These are phyloP conservation scores for Nymphalis polychloros DNA, from an alignment of 2,888 invertebrate genomes.

Conservation along the genomic window DNA sequence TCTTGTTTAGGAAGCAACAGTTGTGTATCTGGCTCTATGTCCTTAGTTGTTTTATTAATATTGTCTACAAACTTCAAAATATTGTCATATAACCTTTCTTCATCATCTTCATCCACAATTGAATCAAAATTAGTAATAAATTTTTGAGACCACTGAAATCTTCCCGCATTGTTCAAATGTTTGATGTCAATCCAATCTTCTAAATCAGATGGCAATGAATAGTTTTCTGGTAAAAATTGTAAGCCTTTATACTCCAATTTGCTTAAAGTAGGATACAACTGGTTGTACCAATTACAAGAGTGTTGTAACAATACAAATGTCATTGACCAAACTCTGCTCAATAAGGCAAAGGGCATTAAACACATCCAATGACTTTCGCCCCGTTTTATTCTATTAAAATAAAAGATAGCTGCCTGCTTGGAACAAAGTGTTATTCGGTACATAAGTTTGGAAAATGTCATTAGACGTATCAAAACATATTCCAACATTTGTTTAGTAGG, in stretches of 20 bases:
- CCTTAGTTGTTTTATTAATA: constrained; percentile 49
- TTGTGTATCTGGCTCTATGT: constrained; percentile 29
- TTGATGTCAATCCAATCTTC: constrained; percentile 73
- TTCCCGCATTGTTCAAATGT: constrained; percentile 68
- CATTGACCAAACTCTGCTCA: constrained; percentile 81
- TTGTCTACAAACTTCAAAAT: constrained; percentile 64
- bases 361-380: constrained; percentile 82
- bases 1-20: constrained; percentile 27
- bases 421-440: constrained; percentile 72
- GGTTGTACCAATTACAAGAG: constrained; percentile 76
- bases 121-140: constrained; percentile 49
- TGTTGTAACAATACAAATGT: constrained; percentile 71
- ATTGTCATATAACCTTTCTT: constrained; percentile 54
- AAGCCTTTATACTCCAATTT: constrained; percentile 70
- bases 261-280: constrained; percentile 61
- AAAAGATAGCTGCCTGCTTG: constrained; percentile 73
- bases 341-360: constrained; percentile 76
- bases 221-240: constrained; percentile 70
- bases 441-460: constrained; percentile 81
- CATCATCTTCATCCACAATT: constrained; percentile 51
- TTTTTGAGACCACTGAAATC: constrained; percentile 63
- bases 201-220: constrained; percentile 71
- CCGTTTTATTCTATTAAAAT: constrained; percentile 74
- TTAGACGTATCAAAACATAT: constrained; percentile 77
- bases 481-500: constrained; percentile 83